A percentile compares a stretch with the other conserved stretches of the same genome.
Evolutionary conservation across 2,797 vertebrate genomes (phyloP).

Genomic region (Echiichthys vipera): DNA sequence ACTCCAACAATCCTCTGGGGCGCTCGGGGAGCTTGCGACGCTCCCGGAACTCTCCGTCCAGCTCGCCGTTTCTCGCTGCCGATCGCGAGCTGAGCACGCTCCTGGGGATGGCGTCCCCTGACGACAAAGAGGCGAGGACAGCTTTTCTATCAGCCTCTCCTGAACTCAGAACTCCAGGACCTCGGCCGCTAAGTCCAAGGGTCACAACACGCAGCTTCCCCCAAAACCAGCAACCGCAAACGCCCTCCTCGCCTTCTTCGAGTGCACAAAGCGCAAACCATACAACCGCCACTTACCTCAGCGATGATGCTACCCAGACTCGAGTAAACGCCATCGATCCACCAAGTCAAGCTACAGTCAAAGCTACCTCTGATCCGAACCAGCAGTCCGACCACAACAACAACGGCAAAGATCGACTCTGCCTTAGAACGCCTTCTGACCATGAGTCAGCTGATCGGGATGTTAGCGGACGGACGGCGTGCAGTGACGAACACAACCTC

Average conservation of each 20-base stretch:
- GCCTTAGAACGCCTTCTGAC: background rate
- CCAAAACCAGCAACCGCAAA: constrained; percentile 29
- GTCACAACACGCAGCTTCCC: background rate
- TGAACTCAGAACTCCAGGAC: background rate
- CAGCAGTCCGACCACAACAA: constrained; percentile 45
- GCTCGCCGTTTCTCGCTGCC: constrained; percentile 61
- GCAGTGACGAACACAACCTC: background rate
- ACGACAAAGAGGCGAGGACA: constrained; percentile 42
- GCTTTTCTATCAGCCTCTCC: background rate
- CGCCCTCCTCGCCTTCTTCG: background rate
- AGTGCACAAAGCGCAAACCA: constrained; percentile 9
- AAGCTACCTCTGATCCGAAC: constrained; percentile 56
- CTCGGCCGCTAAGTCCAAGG: background rate
- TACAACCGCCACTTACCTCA: constrained; percentile 47
- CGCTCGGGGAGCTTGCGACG: constrained; percentile 84
- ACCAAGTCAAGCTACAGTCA: background rate
- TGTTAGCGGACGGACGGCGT: background rate
- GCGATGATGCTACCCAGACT: background rate
- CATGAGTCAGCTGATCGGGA: background rate
- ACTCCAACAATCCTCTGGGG: constrained; percentile 75
- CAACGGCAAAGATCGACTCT: background rate
- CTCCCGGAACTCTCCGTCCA: constrained; percentile 73
- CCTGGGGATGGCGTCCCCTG: constrained; percentile 70
- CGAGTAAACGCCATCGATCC: background rate
- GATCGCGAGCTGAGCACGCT: constrained; percentile 85